Conservation (phyloP, 2,797 vertebrate genomes). For the Antennarius maculatus region DNA sequence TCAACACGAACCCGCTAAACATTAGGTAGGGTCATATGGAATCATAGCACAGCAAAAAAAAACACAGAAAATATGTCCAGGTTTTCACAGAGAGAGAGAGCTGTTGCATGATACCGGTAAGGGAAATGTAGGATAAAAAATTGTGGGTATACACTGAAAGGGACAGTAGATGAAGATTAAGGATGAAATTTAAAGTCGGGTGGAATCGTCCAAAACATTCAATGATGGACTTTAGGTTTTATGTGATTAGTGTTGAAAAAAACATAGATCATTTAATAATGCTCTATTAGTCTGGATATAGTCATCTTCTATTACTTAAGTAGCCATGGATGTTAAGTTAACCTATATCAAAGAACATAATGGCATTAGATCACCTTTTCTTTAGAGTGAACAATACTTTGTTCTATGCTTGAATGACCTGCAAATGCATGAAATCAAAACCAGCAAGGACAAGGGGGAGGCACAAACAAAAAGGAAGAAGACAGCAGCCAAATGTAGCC, state of each 20-base stretch:
- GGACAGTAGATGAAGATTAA: neutral
- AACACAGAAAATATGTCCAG: neutral
- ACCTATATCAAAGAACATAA: conserved; percentile 7
- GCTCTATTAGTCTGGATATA: neutral
- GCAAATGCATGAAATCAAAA: conserved; percentile 38
- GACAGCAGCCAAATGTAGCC: conserved; percentile 16
- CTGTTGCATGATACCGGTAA: neutral
- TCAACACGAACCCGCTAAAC: neutral
- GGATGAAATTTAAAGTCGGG: neutral
- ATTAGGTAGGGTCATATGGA: neutral
- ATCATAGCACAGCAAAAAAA: neutral
- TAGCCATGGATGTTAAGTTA: neutral
- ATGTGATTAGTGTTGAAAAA: neutral
- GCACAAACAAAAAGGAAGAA: conserved; percentile 12
- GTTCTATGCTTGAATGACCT: conserved; percentile 31
- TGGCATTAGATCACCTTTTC: conserved; percentile 20
- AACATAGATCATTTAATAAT: neutral
- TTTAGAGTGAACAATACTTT: conserved; percentile 24
- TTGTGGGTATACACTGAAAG: neutral
- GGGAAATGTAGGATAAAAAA: neutral
- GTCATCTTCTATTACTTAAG: neutral
- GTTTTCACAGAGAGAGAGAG: too few species aligned
- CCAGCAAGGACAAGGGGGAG: conserved; percentile 8
- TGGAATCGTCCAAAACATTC: neutral
- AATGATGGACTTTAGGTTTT: neutral